These are phyloP conservation scores for Nowickia ferox DNA, from an alignment of 2,888 invertebrate species.

Conservation along the genomic window DNA sequence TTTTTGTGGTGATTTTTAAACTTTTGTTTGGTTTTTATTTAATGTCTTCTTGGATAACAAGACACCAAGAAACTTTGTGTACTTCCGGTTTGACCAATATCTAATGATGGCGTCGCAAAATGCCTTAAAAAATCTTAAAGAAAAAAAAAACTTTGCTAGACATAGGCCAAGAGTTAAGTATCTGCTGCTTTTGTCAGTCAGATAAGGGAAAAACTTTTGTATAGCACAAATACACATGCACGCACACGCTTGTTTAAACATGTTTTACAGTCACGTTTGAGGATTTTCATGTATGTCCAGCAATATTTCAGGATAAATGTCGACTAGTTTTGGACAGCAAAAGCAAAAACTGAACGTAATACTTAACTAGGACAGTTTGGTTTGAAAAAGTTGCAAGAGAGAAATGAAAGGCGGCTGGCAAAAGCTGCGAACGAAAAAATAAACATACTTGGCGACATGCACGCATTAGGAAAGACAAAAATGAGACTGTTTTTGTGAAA, in stretches of 20 bases:
- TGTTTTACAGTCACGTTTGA: slow-evolving; percentile 74
- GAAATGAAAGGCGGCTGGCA: slow-evolving; percentile 16
- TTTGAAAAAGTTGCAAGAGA: neutral
- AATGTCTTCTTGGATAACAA: slow-evolving; percentile 23
- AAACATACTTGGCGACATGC: slow-evolving; percentile 48
- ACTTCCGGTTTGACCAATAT: slow-evolving; percentile 62
- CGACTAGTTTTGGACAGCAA: slow-evolving; percentile 63
- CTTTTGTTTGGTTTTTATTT: slow-evolving; percentile 1
- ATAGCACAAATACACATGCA: slow-evolving; percentile 14
- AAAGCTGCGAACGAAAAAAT: slow-evolving; percentile 4
- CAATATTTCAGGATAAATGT: slow-evolving; percentile 79
- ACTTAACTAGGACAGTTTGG: slow-evolving; percentile 35
- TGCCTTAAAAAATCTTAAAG: slow-evolving; percentile 7
- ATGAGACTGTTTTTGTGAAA: neutral
- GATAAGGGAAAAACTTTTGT: slow-evolving; percentile 20
- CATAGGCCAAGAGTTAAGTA: slow-evolving; percentile 54
- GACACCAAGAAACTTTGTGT: slow-evolving; percentile 58
- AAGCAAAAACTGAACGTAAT: slow-evolving; percentile 23
- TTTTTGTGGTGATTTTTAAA: slow-evolving; percentile 24
- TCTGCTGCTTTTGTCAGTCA: slow-evolving; percentile 19
- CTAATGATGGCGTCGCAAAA: slow-evolving; percentile 29
- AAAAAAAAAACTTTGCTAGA: slow-evolving; percentile 50
- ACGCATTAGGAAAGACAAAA: slow-evolving; percentile 24
- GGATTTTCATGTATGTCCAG: slow-evolving; percentile 77
- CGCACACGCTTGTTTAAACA: slow-evolving; percentile 57